Conservation (phyloP, 2,113 vertebrate species). For the Rafetus swinhoei region DNA sequence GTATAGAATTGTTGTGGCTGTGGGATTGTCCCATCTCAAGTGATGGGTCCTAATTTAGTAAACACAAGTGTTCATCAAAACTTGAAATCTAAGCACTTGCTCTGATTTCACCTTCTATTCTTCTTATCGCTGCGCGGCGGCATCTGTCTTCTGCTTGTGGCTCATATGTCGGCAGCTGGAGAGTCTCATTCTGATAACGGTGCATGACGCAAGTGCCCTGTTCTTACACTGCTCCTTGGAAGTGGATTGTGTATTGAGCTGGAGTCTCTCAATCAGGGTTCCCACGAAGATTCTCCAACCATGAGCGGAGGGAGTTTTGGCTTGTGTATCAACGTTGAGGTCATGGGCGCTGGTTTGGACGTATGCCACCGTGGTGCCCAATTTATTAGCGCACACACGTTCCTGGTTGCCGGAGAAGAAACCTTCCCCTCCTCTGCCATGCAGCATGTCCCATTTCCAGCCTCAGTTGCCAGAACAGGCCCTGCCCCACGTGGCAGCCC, state of each 20-base stretch:
- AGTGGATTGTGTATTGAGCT: fast-evolving
- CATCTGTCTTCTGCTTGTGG: not conserved
- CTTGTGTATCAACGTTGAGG: too few species aligned
- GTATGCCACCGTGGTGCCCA: too few species aligned
- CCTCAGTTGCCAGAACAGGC: too few species aligned
- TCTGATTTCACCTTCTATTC: not conserved
- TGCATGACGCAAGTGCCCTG: fast-evolving
- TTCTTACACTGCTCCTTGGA: fast-evolving
- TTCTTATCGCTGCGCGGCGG: not conserved
- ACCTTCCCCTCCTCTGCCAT: too few species aligned
- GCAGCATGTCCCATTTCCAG: too few species aligned
- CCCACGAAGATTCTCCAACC: too few species aligned
- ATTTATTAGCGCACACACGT: too few species aligned
- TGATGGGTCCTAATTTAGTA: not conserved
- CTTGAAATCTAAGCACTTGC: not conserved
- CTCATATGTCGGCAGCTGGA: not conserved
- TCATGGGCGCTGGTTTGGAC: too few species aligned
- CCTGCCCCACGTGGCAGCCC: too few species aligned
- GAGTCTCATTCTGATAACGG: not conserved
- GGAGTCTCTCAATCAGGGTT: not conserved
- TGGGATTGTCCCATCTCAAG: not conserved
- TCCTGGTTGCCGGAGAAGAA: too few species aligned
- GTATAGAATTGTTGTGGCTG: not conserved
- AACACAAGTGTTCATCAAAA: not conserved
- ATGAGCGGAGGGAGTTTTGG: too few species aligned